These are phyloP conservation scores for Tragelaphus buxtoni DNA, from an alignment of 2,113 vertebrate species.

Conservation along the genomic window DNA sequence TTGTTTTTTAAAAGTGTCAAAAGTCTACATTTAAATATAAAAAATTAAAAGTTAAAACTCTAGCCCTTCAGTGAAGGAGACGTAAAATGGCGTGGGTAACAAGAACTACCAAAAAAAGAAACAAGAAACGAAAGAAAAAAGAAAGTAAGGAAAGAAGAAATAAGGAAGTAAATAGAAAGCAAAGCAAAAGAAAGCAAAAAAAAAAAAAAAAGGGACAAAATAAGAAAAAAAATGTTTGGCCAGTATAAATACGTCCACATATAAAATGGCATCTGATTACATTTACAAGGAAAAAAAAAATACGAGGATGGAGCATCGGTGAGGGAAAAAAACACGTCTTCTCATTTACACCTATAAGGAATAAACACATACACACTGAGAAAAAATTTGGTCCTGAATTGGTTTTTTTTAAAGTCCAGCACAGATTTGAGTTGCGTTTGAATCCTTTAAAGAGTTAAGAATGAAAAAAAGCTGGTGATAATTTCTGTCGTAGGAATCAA, in stretches of 20 bases:
- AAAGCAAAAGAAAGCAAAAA: constrained; percentile 83
- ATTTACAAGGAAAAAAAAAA: constrained; percentile 90
- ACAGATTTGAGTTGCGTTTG: constrained; percentile 99
- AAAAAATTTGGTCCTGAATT: constrained; percentile 99
- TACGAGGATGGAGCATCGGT: constrained; percentile 90
- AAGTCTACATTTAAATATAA: constrained; percentile 99
- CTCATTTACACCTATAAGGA: constrained; percentile 88
- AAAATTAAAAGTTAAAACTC: constrained; percentile 99
- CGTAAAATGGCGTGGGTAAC: constrained; percentile 93
- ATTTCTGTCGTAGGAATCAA: constrained; percentile 92
- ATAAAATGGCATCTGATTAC: constrained; percentile 98
- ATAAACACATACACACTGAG: constrained; percentile 90
- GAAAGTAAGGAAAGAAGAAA: constrained; percentile 85
- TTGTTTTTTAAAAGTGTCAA: constrained; percentile 96
- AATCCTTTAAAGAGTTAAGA: constrained; percentile 97
- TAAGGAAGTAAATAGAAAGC: constrained; percentile 80
- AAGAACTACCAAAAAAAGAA: constrained; percentile 88
- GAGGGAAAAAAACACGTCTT: constrained; percentile 85
- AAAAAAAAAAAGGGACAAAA: constrained; percentile 79
- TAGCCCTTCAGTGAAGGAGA: constrained; percentile 99
- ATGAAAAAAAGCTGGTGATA: constrained; percentile 98
- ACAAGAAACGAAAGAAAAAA: neutral
- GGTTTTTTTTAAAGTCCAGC: constrained; percentile 89
- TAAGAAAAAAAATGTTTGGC: constrained; percentile 93
- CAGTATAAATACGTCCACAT: constrained; percentile 99